phyloP scores from a whole-genome alignment of 2,888 invertebrate genomes.

The Diarsia brunnea region DNA sequence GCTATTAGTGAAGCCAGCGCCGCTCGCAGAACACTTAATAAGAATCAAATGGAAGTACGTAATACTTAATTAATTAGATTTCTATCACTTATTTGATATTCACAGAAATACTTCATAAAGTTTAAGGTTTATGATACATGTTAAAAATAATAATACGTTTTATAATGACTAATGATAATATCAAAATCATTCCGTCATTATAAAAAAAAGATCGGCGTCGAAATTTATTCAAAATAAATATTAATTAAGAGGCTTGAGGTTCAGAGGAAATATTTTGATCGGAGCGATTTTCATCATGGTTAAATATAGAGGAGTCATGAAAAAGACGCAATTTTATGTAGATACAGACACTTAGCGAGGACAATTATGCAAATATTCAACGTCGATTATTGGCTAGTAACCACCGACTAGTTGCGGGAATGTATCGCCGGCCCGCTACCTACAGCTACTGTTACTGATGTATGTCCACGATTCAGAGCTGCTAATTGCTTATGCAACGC shows the following conservation, averaged over 20 bases:
- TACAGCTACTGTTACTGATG: constrained; percentile 69
- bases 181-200: constrained; percentile 66
- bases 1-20: constrained; percentile 28
- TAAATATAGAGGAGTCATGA: constrained; percentile 85
- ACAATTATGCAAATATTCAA: constrained; percentile 89
- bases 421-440: constrained; percentile 77
- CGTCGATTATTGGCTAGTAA: constrained; percentile 87
- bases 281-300: constrained; percentile 78
- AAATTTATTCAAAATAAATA: constrained; percentile 72
- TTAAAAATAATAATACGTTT: constrained; percentile 55
- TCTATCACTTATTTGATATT: constrained; percentile 64
- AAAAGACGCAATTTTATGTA: constrained; percentile 89
- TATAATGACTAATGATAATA: constrained; percentile 64
- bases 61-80: constrained; percentile 61
- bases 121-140: constrained; percentile 53
- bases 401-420: constrained; percentile 84
- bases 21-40: constrained; percentile 37
- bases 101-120: constrained; percentile 62
- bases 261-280: constrained; percentile 72
- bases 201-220: constrained; percentile 57
- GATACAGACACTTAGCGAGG: constrained; percentile 86
- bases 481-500: constrained; percentile 73
- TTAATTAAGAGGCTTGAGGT: constrained; percentile 70
- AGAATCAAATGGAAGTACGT: constrained; percentile 48
- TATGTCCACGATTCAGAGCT: constrained; percentile 71